These are phyloP conservation scores for Scaptomyza hsui DNA, from an alignment of 1,140 invertebrate species.

Conservation along the genomic window DNA sequence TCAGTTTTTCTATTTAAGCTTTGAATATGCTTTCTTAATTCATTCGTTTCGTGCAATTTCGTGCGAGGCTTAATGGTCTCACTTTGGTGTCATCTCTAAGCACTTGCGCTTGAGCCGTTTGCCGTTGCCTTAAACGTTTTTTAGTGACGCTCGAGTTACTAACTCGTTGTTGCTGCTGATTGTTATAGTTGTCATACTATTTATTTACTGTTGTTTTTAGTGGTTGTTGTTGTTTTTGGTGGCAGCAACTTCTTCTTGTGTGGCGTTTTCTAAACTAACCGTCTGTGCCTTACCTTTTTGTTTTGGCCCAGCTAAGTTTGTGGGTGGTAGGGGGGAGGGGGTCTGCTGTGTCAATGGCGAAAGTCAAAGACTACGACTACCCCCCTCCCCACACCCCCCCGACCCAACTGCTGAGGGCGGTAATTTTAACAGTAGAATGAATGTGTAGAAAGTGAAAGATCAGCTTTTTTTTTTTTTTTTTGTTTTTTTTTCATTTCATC, in stretches of 20 bases:
- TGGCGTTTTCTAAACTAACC: conserved; percentile 35
- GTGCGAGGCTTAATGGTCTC: neutral
- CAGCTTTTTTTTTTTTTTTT: too few relatives aligned
- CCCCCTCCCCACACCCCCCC: neutral
- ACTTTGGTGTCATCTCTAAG: neutral
- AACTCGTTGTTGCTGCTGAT: conserved; percentile 27
- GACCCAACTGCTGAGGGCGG: neutral
- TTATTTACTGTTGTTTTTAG: conserved; percentile 39
- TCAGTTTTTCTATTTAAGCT: too few relatives aligned
- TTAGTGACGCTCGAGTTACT: conserved; percentile 73
- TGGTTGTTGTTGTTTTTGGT: conserved; percentile 19
- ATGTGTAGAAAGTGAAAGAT: conserved; percentile 54
- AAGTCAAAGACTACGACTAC: conserved; percentile 42
- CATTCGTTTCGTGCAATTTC: neutral
- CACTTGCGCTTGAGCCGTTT: conserved; percentile 17
- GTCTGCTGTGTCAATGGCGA: conserved; percentile 27
- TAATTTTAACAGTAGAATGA: conserved; percentile 39
- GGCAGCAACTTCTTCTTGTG: conserved; percentile 42
- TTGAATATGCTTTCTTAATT: too few relatives aligned
- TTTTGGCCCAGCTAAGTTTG: neutral
- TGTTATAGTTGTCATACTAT: conserved; percentile 21
- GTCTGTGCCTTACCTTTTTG: conserved; percentile 17
- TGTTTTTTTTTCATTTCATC: too few relatives aligned
- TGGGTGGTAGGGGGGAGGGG: neutral
- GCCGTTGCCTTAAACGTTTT: conserved; percentile 67